Conservation (phyloP, 92 coral and sea anemone genomes). For the Virgularia gustaviana region DNA sequence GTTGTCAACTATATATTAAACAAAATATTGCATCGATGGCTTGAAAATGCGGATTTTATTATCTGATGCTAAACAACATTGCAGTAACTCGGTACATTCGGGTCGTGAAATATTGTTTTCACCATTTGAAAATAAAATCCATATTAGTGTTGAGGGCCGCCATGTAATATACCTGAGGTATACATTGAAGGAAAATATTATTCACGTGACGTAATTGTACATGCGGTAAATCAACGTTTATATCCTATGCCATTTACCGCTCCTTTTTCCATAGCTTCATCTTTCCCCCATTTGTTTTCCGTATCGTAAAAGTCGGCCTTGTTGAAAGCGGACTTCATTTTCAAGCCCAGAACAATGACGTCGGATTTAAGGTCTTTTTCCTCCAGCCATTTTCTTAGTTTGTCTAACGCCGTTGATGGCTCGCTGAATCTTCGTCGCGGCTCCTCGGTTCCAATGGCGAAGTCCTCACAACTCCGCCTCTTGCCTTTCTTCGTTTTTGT, state of each 20-base stretch:
- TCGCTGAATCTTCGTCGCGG: conserved; percentile 24
- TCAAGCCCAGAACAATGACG: conserved; percentile 15
- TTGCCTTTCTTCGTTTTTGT: conserved; percentile 24
- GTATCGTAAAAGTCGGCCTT: conserved; percentile 19
- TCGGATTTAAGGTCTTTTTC: conserved; percentile 29
- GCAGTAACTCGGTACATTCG: no score
- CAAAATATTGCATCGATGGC: no score
- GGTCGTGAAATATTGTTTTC: no score
- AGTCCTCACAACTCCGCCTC: conserved; percentile 1
- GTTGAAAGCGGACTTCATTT: conserved; percentile 26
- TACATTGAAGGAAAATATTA: no score
- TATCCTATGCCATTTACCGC: conserved; percentile 26
- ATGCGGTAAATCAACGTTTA: conserved; percentile 24
- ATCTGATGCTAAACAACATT: no score
- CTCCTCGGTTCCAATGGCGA: not conserved
- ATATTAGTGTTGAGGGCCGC: no score
- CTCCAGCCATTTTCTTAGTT: conserved; percentile 17
- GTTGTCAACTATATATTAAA: no score
- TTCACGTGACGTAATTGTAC: no score
- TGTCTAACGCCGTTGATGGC: conserved; percentile 1
- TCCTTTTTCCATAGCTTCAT: conserved; percentile 1
- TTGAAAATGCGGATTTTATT: no score
- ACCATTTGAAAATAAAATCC: no score
- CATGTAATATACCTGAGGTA: no score
- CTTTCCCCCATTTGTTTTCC: conserved; percentile 5